Percentiles rank a stretch among this genome's conserved stretches.
Evolutionary conservation across 2,113 vertebrate species (phyloP).

Genomic region (Amblyornis subalaris): DNA sequence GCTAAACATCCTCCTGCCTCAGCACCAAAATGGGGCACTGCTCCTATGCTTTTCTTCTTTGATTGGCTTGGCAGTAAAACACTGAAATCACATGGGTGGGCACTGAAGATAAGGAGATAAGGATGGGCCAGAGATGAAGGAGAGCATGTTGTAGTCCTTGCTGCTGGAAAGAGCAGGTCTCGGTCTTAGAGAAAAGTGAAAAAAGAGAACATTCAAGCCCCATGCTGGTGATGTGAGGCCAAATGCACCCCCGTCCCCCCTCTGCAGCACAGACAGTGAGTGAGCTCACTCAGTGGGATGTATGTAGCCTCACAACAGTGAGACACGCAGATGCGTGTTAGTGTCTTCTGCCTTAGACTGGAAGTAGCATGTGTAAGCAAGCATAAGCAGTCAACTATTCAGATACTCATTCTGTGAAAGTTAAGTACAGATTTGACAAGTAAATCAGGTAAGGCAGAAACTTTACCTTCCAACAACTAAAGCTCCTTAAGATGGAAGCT

Average conservation of each 20-base stretch:
- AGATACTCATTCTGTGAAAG: background rate
- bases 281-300: fast-evolving
- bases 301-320: fast-evolving
- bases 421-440: background rate
- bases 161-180: background rate
- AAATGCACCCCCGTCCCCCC: fast-evolving
- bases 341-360: background rate
- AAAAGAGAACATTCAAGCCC: background rate
- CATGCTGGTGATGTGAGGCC: fast-evolving
- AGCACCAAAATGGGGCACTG: background rate
- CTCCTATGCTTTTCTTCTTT: background rate
- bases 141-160: background rate
- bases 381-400: background rate
- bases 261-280: fast-evolving
- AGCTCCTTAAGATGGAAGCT: background rate
- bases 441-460: background rate
- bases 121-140: background rate
- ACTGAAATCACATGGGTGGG: background rate
- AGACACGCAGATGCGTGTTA: fast-evolving
- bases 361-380: background rate
- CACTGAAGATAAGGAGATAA: background rate
- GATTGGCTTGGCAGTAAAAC: background rate
- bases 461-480: background rate
- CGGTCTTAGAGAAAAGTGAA: background rate
- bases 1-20: background rate